Base-by-base conservation (phyloP, 1,140 invertebrate species). In the Eumaeus atala region DNA sequence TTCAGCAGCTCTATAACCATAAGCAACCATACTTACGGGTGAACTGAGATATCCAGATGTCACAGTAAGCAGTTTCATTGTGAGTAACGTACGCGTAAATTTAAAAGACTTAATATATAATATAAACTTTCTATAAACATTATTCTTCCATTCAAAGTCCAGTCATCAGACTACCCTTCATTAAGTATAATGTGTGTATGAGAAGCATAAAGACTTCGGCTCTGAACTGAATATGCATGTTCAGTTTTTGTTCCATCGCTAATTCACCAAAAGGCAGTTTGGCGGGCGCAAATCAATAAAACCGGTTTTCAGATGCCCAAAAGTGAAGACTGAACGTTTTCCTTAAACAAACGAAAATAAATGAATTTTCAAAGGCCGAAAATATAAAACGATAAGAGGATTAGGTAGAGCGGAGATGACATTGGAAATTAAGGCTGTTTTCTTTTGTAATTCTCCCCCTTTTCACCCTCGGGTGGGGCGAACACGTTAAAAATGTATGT, bases 361-460 rank as follows among this genome's bases (percentile, higher is more conserved):
- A 86, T 83, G 79, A 86, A 84, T 83, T 84, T 86, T 86, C 76
- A 82, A 78, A 81, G 77, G 70, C 72, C 79, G 70, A 86, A 70
- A 84, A 82, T 83, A 86, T 83, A 86, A 86, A 84, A 78, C 76
- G 79, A 83, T 86, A 86, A 86, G 83, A 83, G 74, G 83, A 86
- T 86, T 86, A 86, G 77, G 74, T 70, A 78, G 76, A 80, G 77
- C 81, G 81, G 83, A 83, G 83, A 86, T 86, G 83, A 86, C 83
- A 84, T 84, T 86, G 79, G 83, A 86, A 86, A 86, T 86, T 86
- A 84, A 84, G 83, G 81, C 70, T 86, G 79, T 84, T 84, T 86
- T 84, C 78, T 82, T 84, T 86, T 84, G 83, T 86, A 82, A 86
- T 83, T 78, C 74, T 70, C 66, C 78, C 75, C 77, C 69, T 70